Base-by-base conservation (phyloP, 2,113 vertebrate species). In the Chrysochloris asiatica region DNA sequence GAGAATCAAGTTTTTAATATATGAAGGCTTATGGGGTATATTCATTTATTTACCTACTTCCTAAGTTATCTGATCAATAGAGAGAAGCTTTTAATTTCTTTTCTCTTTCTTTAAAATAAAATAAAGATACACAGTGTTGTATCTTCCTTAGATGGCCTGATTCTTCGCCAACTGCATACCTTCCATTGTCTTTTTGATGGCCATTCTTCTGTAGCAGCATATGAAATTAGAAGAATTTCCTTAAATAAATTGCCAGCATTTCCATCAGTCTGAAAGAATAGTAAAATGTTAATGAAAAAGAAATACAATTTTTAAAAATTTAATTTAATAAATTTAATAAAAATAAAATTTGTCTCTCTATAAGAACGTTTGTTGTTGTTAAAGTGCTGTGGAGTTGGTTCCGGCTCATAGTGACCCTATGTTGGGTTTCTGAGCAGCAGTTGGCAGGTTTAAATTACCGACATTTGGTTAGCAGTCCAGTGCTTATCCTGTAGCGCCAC, bases 161-260 rank as follows among this genome's bases (percentile, higher is more conserved):
- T 36, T 86, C 6, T 11, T 48, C 38, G 33, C 16, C 30, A 45
- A 73, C 1, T 52, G 63, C 83, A 3, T 88, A 33, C 38, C 33
- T 82, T 81, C 28, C 11, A 41, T 79, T 7, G 61, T 47, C 4
- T 54, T 92, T 92, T 92, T 41, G 4, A 50, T 65, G 43, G 10
- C n/a, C 65, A 38, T 52, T 71, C 8, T 56, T 83, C 63, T 80
- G 6, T 43, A 81, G 67, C 6, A 72, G n/a, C 24, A 24, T 36
- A 78, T 17, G 61, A 43, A 81, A 75, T 91, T 59, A 54, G 93
- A 89, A 77, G 14, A n/a, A 88, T 47, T 86, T 3, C 76, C 79
- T 85, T 71, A 85, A 67, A 54, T 83, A 56, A 54, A 67, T 56
- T 59, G 4, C 36, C 11, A 48, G 69, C 50, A 84, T 81, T 87